A percentile compares a stretch with the other conserved stretches of the same genome.
Conservation (phyloP, 2,797 vertebrate species). For the Sebastes iracundus region DNA sequence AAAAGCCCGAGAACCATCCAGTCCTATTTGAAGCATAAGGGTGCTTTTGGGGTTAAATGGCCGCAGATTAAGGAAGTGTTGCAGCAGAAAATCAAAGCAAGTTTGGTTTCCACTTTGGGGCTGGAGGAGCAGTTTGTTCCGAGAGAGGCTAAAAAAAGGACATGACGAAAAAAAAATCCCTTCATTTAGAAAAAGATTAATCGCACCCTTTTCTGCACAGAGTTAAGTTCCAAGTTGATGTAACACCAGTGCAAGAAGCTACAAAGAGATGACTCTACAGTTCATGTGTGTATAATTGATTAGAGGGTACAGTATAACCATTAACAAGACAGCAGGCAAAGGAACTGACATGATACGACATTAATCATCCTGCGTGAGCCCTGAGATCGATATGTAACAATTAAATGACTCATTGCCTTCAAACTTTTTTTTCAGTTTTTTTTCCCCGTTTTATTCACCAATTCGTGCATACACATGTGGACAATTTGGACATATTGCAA, state of each 20-base stretch:
- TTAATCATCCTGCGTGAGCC: not conserved
- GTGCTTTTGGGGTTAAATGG: not conserved
- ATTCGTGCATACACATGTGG: not conserved
- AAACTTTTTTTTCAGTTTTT: not conserved
- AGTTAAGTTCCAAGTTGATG: conserved; percentile 42
- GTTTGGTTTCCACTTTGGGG: not conserved
- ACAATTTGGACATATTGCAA: not conserved
- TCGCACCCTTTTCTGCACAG: conserved; percentile 14
- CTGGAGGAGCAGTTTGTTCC: not conserved
- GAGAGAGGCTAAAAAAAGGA: not conserved
- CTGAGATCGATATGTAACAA: conserved; percentile 16
- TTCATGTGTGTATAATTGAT: conserved; percentile 4
- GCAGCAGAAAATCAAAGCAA: conserved; percentile 23
- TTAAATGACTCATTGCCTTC: conserved; percentile 15
- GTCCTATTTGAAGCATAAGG: not conserved
- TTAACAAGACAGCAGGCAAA: conserved; percentile 1
- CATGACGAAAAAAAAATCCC: not conserved
- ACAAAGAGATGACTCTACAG: not conserved
- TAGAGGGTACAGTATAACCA: not conserved
- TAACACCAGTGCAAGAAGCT: conserved; percentile 47
- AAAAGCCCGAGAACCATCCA: not conserved
- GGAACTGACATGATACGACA: not conserved
- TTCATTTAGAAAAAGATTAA: conserved; percentile 9
- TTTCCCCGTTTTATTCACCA: not conserved
- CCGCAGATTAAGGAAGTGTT: conserved; percentile 2